These are phyloP conservation scores for Scaptomyza tumidula DNA, from an alignment of 2,888 invertebrate species.

Conservation along the genomic window DNA sequence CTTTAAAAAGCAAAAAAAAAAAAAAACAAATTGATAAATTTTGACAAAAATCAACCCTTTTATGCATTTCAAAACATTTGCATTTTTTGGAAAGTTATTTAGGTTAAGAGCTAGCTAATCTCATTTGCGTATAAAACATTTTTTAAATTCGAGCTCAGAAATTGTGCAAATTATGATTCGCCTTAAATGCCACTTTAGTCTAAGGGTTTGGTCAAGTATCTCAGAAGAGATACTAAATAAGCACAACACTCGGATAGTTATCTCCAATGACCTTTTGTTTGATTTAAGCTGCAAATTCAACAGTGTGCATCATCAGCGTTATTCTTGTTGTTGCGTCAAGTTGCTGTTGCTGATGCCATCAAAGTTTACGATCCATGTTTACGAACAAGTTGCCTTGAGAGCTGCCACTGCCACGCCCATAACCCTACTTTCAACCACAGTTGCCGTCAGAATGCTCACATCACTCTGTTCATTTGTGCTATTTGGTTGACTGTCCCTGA, in stretches of 20 bases:
- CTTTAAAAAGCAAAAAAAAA: no score
- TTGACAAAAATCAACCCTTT: neutral
- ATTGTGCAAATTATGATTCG: constrained; percentile 14
- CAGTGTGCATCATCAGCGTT: constrained; percentile 13
- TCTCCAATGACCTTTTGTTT: constrained; percentile 42
- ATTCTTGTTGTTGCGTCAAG: neutral
- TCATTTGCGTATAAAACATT: constrained; percentile 4
- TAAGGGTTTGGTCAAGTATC: constrained; percentile 2
- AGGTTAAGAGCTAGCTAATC: constrained; percentile 1
- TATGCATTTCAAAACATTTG: neutral
- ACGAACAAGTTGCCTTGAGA: constrained; percentile 43
- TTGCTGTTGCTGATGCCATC: constrained; percentile 24
- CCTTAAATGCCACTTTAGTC: neutral
- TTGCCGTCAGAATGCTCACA: constrained; percentile 14
- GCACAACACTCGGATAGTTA: constrained; percentile 19
- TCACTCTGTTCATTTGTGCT: constrained; percentile 33
- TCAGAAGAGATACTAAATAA: constrained; percentile 20
- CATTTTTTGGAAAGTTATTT: constrained; percentile 3
- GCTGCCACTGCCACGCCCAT: constrained; percentile 45
- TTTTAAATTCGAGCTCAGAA: constrained; percentile 14
- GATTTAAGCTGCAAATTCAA: constrained; percentile 24
- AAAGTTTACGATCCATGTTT: constrained; percentile 54
- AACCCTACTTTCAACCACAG: constrained; percentile 15
- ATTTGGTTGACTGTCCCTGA: constrained; percentile 41
- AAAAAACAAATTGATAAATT: neutral